Evolutionary conservation across 2,888 invertebrate genomes (phyloP).

Genomic region (Reticulitermes lucifugus): DNA sequence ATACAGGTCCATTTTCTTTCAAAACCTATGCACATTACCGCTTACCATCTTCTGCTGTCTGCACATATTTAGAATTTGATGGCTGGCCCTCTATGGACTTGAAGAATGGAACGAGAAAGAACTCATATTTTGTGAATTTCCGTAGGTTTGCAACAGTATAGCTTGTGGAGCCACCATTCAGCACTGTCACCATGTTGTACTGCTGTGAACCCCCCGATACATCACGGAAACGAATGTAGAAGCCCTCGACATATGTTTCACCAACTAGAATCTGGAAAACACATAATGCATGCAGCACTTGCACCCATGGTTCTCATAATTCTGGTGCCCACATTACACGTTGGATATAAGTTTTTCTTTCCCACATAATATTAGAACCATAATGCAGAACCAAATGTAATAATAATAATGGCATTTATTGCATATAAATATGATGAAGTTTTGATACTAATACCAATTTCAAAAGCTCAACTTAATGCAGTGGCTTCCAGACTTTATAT

Average conservation of each 20-base stretch:
- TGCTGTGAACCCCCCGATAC: conserved; percentile 71
- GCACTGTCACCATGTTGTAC: conserved; percentile 78
- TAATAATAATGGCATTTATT: too few species aligned
- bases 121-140: conserved; percentile 90
- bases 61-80: conserved; percentile 87
- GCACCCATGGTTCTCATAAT: too few species aligned
- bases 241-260: conserved; percentile 74
- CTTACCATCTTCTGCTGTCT: conserved; percentile 85
- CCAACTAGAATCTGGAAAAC: conserved; percentile 63
- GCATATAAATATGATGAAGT: too few species aligned
- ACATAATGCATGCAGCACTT: background rate
- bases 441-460: too few species aligned
- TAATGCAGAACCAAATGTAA: too few species aligned
- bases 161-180: conserved; percentile 77
- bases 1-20: too few species aligned
- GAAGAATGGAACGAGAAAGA: conserved; percentile 92
- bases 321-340: too few species aligned
- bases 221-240: conserved; percentile 77
- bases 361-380: too few species aligned
- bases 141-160: conserved; percentile 82
- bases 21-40: conserved; percentile 34
- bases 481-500: too few species aligned
- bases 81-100: conserved; percentile 91
- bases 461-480: too few species aligned
- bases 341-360: too few species aligned